Evolutionary conservation across 2,888 invertebrate genomes (phyloP).

Genomic region (Aelia acuminata): DNA sequence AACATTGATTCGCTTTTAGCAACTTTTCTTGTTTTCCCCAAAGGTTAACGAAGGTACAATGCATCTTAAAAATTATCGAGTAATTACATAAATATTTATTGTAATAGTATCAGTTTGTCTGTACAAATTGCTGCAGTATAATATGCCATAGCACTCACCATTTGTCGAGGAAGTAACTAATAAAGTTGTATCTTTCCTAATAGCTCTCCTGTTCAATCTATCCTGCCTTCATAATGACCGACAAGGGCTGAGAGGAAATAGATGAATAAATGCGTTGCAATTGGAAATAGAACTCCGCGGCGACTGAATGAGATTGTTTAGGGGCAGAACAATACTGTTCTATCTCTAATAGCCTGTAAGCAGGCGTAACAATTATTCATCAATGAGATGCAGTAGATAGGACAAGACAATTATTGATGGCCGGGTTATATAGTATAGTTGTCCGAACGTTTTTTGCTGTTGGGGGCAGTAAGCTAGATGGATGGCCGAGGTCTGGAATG

Average conservation of each 20-base stretch:
- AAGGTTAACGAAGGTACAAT: no score
- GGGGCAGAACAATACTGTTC: neutral
- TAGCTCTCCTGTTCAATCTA: neutral
- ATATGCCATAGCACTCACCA: neutral
- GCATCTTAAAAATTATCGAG: no score
- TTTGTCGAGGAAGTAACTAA: neutral
- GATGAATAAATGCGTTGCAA: neutral
- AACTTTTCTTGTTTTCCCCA: no score
- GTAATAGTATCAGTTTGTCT: no score
- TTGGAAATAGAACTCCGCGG: neutral
- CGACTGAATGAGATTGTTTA: neutral
- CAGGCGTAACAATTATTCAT: neutral
- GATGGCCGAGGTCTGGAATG: slow-evolving; percentile 12
- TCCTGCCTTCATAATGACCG: neutral
- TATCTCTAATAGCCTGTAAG: neutral
- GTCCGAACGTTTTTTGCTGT: no score
- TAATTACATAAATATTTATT: no score
- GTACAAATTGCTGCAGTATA: no score
- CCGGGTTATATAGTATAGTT: no score
- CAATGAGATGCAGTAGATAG: neutral
- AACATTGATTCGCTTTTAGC: no score
- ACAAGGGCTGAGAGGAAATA: neutral
- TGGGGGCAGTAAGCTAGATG: neutral
- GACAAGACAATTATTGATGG: neutral
- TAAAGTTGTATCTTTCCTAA: neutral